Evolutionary conservation across 1,140 invertebrate species (phyloP).

Genomic region (Trichonephila inaurata): DNA sequence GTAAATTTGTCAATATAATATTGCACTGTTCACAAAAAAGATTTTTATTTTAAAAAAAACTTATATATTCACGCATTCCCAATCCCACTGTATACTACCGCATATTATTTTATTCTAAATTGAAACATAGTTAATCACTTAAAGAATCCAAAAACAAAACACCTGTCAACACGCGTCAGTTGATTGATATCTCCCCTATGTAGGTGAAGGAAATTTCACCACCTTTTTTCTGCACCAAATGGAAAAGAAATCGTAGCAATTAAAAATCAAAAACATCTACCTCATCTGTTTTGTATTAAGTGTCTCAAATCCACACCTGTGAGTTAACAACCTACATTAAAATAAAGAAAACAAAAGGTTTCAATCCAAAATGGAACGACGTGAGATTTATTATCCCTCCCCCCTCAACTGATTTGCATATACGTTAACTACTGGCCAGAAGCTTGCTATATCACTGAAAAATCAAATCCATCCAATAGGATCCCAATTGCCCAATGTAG

Average conservation of each 20-base stretch:
- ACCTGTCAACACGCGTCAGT: background rate
- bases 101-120: background rate
- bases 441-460: constrained; percentile 24
- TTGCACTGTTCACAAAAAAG: no score
- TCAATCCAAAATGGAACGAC: constrained; percentile 34
- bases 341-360: constrained; percentile 27
- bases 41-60: no score
- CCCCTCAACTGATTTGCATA: constrained; percentile 6
- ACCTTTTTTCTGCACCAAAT: constrained; percentile 11
- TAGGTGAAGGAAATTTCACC: constrained; percentile 26
- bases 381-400: background rate
- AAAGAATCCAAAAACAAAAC: background rate
- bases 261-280: constrained; percentile 17
- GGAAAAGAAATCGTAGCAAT: background rate
- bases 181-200: background rate
- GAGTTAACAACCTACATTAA: constrained; percentile 44
- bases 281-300: constrained; percentile 24
- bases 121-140: background rate
- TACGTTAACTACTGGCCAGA: constrained; percentile 41
- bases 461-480: constrained; percentile 36
- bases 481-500: background rate
- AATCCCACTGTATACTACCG: background rate
- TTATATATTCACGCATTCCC: no score
- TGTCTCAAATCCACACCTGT: constrained; percentile 9
- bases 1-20: no score